phyloP scores from a whole-genome alignment of 2,888 invertebrate genomes.

The Steinernema carpocapsae region DNA sequence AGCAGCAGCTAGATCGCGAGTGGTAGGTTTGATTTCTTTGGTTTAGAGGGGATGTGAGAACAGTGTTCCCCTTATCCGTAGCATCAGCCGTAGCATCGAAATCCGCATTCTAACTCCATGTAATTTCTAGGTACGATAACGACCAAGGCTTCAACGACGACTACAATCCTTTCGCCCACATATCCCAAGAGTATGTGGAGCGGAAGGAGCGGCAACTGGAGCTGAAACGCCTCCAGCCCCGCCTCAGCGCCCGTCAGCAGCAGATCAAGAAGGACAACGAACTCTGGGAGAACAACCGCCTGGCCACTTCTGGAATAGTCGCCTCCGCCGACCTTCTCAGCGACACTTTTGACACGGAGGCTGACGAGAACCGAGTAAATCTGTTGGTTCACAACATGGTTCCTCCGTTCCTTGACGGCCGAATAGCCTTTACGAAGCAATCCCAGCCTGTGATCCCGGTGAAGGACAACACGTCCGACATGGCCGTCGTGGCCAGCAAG shows the following conservation, averaged over 20 bases:
- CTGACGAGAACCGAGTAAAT: slow-evolving; percentile 87
- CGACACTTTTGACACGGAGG: slow-evolving; percentile 77
- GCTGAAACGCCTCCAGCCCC: slow-evolving; percentile 78
- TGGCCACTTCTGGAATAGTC: slow-evolving; percentile 79
- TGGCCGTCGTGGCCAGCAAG: slow-evolving; percentile 93
- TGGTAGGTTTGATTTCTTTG: slow-evolving; percentile 74
- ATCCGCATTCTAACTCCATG: background rate
- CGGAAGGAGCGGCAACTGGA: slow-evolving; percentile 87
- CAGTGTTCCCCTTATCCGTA: too few relatives aligned
- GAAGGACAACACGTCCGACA: slow-evolving; percentile 90
- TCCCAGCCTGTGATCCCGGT: slow-evolving; percentile 94
- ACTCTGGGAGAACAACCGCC: slow-evolving; percentile 95
- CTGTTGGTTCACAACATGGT: slow-evolving; percentile 95
- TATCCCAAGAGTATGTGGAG: slow-evolving; percentile 82
- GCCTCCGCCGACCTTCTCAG: slow-evolving; percentile 74
- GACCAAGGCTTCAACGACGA: slow-evolving; percentile 82
- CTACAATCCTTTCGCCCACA: slow-evolving; percentile 83
- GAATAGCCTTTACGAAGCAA: slow-evolving; percentile 98
- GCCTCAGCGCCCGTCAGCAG: slow-evolving; percentile 88
- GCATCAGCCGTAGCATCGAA: too few relatives aligned
- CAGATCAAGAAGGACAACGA: slow-evolving; percentile 96
- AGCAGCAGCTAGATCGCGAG: slow-evolving; percentile 84
- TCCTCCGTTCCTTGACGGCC: slow-evolving; percentile 95
- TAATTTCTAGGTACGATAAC: slow-evolving; percentile 77
- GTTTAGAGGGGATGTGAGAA: background rate